These are phyloP conservation scores for Rhegmatorhina hoffmannsi DNA, from an alignment of 2,113 vertebrate species.

Conservation along the genomic window DNA sequence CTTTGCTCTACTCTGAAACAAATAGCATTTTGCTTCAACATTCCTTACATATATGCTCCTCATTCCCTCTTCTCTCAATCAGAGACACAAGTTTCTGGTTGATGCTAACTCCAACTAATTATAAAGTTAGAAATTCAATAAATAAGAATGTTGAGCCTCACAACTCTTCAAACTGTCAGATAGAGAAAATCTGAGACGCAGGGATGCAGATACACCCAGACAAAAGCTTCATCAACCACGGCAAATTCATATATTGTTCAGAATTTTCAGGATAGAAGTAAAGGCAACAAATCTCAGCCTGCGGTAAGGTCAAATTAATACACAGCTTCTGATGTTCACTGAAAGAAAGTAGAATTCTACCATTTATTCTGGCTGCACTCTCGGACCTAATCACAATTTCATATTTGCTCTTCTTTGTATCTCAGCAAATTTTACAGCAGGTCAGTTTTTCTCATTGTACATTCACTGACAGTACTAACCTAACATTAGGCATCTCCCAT, in stretches of 20 bases:
- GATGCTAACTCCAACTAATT: background rate
- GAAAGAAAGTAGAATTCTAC: background rate
- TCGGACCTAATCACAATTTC: background rate
- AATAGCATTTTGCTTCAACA: background rate
- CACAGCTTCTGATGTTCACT: background rate
- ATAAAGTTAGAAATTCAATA: background rate
- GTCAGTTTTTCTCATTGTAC: background rate
- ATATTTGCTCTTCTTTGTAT: background rate
- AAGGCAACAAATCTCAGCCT: background rate
- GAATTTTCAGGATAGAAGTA: background rate
- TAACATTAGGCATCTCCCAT: background rate
- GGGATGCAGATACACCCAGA: background rate
- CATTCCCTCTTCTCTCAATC: background rate
- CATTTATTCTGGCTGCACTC: background rate
- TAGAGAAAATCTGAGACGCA: background rate
- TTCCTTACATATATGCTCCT: background rate
- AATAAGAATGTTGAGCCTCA: background rate
- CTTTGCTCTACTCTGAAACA: background rate
- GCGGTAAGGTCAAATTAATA: conserved; percentile 12
- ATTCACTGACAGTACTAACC: background rate
- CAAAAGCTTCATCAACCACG: background rate
- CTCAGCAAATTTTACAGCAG: background rate
- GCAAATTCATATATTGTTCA: background rate
- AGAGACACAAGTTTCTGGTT: background rate
- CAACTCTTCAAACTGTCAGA: background rate